Conservation (phyloP, 1,140 invertebrate species). For the Drosophila kohkoa region DNA sequence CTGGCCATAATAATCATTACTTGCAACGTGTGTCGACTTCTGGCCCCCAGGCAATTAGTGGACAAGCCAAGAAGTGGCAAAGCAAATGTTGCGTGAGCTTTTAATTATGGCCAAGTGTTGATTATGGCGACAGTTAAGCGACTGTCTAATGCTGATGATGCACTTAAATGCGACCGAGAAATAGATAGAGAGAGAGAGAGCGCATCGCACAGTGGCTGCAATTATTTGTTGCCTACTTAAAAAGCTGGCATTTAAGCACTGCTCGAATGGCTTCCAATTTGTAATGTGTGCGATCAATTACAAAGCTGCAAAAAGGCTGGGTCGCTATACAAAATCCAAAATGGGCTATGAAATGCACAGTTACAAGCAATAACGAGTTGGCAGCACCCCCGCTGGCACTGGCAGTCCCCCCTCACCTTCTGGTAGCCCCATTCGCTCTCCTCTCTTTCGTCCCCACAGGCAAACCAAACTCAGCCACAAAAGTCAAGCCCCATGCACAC, state of each 20-base stretch:
- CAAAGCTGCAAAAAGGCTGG: constrained; percentile 26
- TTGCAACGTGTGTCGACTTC: constrained; percentile 52
- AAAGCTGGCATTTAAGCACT: constrained; percentile 49
- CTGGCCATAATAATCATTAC: constrained; percentile 76
- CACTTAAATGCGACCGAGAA: constrained; percentile 4
- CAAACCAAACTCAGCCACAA: constrained; percentile 45
- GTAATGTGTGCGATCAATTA: constrained; percentile 71
- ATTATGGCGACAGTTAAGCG: constrained; percentile 46
- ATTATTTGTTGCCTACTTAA: constrained; percentile 47
- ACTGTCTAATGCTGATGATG: constrained; percentile 28
- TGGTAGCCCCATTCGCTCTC: no score
- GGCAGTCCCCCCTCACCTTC: not conserved
- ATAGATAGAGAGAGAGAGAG: not conserved
- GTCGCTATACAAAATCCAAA: constrained; percentile 36
- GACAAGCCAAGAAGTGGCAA: constrained; percentile 41
- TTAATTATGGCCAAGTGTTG: constrained; percentile 60
- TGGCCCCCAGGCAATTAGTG: constrained; percentile 61
- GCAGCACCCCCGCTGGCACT: constrained; percentile 5
- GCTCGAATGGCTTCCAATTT: constrained; percentile 46
- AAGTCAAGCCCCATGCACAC: constrained; percentile 46
- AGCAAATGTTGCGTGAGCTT: constrained; percentile 54
- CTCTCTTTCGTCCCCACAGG: constrained; percentile 7
- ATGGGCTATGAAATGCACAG: constrained; percentile 57
- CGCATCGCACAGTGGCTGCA: constrained; percentile 6
- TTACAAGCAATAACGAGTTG: constrained; percentile 72